Evolutionary conservation across 2,888 invertebrate species (phyloP).

Genomic region (Elgonia sp.): DNA sequence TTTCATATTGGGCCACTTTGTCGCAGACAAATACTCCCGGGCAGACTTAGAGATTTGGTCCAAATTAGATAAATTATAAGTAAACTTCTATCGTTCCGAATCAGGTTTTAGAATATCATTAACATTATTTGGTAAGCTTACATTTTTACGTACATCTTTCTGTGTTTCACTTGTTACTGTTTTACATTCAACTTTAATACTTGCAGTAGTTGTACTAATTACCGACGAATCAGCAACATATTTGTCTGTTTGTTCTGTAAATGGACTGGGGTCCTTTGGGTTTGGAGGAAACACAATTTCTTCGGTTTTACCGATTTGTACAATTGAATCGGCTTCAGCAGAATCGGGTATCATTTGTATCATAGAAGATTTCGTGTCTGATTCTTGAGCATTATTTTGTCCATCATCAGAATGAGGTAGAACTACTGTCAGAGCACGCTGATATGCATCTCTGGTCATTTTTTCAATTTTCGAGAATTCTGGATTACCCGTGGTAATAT

Average conservation of each 20-base stretch:
- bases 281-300: conserved; percentile 68
- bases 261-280: conserved; percentile 69
- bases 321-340: conserved; percentile 62
- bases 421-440: conserved; percentile 90
- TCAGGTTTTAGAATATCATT: conserved; percentile 62
- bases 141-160: conserved; percentile 73
- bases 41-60: conserved; percentile 73
- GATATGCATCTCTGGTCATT: conserved; percentile 86
- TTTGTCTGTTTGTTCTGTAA: conserved; percentile 63
- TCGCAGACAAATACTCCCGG: conserved; percentile 58
- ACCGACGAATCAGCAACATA: conserved; percentile 48
- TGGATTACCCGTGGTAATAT: conserved; percentile 87
- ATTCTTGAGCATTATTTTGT: conserved; percentile 88
- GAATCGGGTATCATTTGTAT: conserved; percentile 88
- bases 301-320: conserved; percentile 68
- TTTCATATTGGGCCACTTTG: conserved; percentile 68
- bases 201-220: conserved; percentile 20
- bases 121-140: conserved; percentile 53
- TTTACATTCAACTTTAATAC: conserved; percentile 66
- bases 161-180: conserved; percentile 19
- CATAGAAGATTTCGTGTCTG: conserved; percentile 90
- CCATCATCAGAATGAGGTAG: conserved; percentile 90
- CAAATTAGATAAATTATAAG: conserved; percentile 81
- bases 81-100: conserved; percentile 82
- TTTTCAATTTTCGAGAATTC: conserved; percentile 80